Evolutionary conservation across 2,888 invertebrate genomes (phyloP), one percentile per base, ranked within the genome.

Genomic region (Drosophila melanosoma): DNA sequence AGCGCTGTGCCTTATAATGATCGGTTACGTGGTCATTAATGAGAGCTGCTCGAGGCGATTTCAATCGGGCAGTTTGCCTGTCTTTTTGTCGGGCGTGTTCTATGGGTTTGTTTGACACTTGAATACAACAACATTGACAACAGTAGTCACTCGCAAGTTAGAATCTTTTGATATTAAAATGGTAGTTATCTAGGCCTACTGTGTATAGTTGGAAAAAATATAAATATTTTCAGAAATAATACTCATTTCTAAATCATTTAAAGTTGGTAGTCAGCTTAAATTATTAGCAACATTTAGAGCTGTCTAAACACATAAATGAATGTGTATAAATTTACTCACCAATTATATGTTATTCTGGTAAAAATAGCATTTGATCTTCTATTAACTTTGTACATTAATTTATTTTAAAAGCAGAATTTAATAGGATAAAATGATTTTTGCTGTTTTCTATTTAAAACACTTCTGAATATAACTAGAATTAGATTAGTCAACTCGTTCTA

Each of bases 1-100:
- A 12, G 38, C 52, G 23, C 17, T 62, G 49, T 61, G 60, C 57
- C 76, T n/a, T 70, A 57, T 83, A 81, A 81, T 74, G 81, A 83
- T 86, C 81, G 73, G 71, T 64, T 58, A 45, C 35, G 33, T 72
- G 74, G 74, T 48, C 76, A 74, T 76, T 82, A 83, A 80, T 63
- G 72, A 53, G 64, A 67, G 61, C 68, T 59, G 67, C 40, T 29
- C 56, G 54, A 45, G 52, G 71, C 63, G 67, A 76, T 70, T 54
- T 65, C 51, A 59, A 64, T 73, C 51, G 45, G 42, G 29, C 17
- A 35, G 23, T 67, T 76, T 64, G 35, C 66, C 60, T 58, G 29
- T 20, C 23, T 33, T 7, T 54, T 6, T 45, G 54, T 62, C 77
- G 59, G 71, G 65, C 65, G 77, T 75, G 71, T 62, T 71, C 54